phyloP scores from a whole-genome alignment of 2,888 invertebrate species.

The Tenthredo scrophulariae region DNA sequence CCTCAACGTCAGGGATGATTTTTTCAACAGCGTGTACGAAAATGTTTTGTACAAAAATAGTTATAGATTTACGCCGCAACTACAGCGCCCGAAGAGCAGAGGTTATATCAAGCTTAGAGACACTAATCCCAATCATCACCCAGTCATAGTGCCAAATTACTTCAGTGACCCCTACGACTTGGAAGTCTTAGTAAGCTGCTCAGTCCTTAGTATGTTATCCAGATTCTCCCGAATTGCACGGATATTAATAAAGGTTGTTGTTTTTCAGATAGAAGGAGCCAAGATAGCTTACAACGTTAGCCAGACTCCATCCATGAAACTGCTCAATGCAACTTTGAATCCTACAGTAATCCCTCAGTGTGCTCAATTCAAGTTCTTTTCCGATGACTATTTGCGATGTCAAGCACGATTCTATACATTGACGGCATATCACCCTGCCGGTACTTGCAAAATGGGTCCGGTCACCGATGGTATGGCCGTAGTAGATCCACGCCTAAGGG shows the following conservation, averaged over 20 bases:
- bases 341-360: slow-evolving; percentile 86
- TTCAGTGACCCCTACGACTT: slow-evolving; percentile 83
- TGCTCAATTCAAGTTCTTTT: slow-evolving; percentile 81
- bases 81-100: slow-evolving; percentile 83
- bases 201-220: not conserved
- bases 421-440: slow-evolving; percentile 91
- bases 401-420: slow-evolving; percentile 87
- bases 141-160: slow-evolving; percentile 94
- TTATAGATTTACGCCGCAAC: too few relatives aligned
- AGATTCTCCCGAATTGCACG: not conserved
- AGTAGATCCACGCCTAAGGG: slow-evolving; percentile 85
- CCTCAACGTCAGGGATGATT: too few relatives aligned
- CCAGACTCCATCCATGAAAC: slow-evolving; percentile 82
- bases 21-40: too few relatives aligned
- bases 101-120: slow-evolving; percentile 86
- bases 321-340: slow-evolving; percentile 84
- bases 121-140: slow-evolving; percentile 85
- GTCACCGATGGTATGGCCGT: slow-evolving; percentile 82
- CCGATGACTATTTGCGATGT: slow-evolving; percentile 89
- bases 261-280: slow-evolving; percentile 85
- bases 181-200: slow-evolving; percentile 83
- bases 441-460: slow-evolving; percentile 91
- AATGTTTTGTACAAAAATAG: too few relatives aligned
- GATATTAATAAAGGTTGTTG: not conserved
- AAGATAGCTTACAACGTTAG: slow-evolving; percentile 84